Evolutionary conservation across 2,888 invertebrate genomes (phyloP), one percentile per base, ranked within the genome.

Genomic region (Rhingia campestris): DNA sequence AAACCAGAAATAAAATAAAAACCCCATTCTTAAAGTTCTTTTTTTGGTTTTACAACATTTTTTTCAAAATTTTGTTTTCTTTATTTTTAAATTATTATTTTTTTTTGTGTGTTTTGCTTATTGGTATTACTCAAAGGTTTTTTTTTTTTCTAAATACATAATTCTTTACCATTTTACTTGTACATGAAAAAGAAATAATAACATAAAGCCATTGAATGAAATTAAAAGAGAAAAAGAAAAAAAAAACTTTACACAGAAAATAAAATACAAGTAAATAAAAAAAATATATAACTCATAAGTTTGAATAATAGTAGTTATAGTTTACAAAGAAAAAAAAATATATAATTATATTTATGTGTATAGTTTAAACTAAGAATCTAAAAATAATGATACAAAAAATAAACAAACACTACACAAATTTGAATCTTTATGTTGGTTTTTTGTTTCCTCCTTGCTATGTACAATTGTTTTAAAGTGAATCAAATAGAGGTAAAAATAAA

Each of bases 311-410:
- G 39, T 39, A 9, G 7, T 39, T 39, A 10, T 39, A 1, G 10
- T 6, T 6, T 39, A 39, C 10, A 39, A 10, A 54, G 1, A 72
- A 49, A 66, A 41, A 10, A 51, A 33, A 54, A 56, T 56, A 41
- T 14, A 37, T 51, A 41, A 30, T 39, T 14, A 53, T 58, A 12
- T 59, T 14, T 58, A 6, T 51, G 37, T 45, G 45, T 39, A 64
- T n/a, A 37, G 32, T 61, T 59, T 30, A 66, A 75, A 67, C 43
- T 81, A 75, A 58, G 69, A 58, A 53, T 33, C 43, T 53, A 80
- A 80, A 47, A 35, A 74, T 61, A 30, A 14, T 59, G 41, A 7
- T 72, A 64, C 45, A 12, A 14, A 54, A 61, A 51, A 56, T 30
- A 56, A 47, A 45, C 32, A 49, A 49, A 56, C 7, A 35, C 47